Conservation (phyloP, 2,113 vertebrate species). For the Atrichornis clamosus region DNA sequence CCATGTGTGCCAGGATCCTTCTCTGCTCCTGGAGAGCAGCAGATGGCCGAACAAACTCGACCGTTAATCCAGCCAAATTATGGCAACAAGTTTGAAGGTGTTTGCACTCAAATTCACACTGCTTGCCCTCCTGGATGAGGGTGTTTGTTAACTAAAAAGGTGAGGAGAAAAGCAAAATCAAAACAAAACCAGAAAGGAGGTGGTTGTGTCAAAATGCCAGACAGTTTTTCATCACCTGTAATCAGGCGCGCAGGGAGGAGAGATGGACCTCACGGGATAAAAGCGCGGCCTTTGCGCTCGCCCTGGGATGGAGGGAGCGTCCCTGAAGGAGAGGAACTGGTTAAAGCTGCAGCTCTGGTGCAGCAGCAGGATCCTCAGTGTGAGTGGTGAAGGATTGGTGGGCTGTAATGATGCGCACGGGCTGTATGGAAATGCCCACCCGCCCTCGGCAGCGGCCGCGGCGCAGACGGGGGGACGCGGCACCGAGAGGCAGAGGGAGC, state of each 20-base stretch:
- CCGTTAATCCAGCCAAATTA: conserved; percentile 67
- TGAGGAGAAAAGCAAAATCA: neutral
- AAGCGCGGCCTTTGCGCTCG: accelerated
- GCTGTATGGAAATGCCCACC: conserved; percentile 71
- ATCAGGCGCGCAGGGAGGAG: neutral
- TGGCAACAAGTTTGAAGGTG: conserved; percentile 60
- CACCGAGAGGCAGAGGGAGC: conserved; percentile 67
- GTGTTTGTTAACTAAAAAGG: conserved; percentile 49
- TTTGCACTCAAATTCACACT: conserved; percentile 43
- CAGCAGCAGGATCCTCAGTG: conserved; percentile 49
- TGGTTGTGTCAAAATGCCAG: neutral
- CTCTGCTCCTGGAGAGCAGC: conserved; percentile 1
- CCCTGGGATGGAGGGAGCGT: neutral
- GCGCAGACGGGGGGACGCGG: conserved; percentile 47
- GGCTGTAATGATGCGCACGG: conserved; percentile 75
- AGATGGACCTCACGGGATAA: accelerated
- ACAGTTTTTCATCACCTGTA: neutral
- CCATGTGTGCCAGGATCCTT: neutral
- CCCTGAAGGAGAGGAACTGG: conserved; percentile 41
- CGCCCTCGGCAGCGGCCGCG: conserved; percentile 61
- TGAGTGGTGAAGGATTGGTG: conserved; percentile 72
- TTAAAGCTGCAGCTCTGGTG: neutral
- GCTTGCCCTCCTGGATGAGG: conserved; percentile 19
- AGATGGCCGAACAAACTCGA: conserved; percentile 40
- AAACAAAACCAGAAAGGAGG: neutral